Conservation (phyloP, 2,888 invertebrate genomes). For the Drosophila suboccidentalis region DNA sequence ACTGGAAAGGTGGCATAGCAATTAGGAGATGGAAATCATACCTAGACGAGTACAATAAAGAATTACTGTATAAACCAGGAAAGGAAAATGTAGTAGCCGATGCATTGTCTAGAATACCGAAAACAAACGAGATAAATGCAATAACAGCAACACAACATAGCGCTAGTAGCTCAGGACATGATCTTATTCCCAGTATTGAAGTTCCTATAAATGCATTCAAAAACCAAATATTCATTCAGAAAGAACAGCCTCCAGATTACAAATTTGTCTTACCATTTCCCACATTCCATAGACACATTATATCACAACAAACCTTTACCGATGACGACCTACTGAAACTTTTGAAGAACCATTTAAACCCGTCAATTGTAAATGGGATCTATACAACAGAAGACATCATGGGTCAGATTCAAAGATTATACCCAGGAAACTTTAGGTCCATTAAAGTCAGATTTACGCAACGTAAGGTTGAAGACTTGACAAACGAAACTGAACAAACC, state of each 20-base stretch:
- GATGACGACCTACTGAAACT: conserved; percentile 16
- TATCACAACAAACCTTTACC: conserved; percentile 16
- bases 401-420: conserved; percentile 35
- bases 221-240: conserved; percentile 5
- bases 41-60: conserved; percentile 16
- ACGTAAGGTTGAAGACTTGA: conserved; percentile 17
- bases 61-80: conserved; percentile 23
- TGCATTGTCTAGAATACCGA: conserved; percentile 5
- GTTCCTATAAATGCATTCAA: not conserved
- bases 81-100: conserved; percentile 13
- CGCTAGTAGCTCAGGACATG: conserved; percentile 3
- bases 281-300: conserved; percentile 16
- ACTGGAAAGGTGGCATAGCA: conserved; percentile 12
- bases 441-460: conserved; percentile 13
- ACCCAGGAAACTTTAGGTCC: conserved; percentile 20
- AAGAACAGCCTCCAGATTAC: conserved; percentile 5
- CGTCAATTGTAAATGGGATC: conserved; percentile 31
- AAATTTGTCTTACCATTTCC: conserved; percentile 10
- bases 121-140: conserved; percentile 7
- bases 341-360: conserved; percentile 26
- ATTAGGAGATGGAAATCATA: conserved; percentile 24
- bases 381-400: conserved; percentile 25
- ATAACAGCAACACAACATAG: conserved; percentile 11
- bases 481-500: conserved; percentile 6
- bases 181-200: not conserved